Percentiles rank a stretch among this genome's conserved stretches.
These are phyloP conservation scores for Ceyx melanurus DNA, from an alignment of 2,113 vertebrate genomes.

Conservation along the genomic window DNA sequence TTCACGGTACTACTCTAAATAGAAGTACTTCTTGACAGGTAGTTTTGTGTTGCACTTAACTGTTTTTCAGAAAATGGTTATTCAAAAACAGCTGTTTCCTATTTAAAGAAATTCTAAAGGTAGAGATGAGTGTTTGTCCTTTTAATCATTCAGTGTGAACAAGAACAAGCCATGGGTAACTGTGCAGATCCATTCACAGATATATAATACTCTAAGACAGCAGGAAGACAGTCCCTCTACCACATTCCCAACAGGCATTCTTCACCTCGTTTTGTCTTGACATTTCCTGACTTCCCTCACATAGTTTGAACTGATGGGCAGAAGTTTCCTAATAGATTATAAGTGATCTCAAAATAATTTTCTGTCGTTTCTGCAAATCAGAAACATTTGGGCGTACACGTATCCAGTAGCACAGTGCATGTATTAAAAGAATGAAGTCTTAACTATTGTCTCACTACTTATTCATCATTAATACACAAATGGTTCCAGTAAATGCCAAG, in stretches of 20 bases:
- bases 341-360: neutral
- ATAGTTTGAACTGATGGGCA: neutral
- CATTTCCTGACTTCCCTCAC: neutral
- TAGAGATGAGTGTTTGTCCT: neutral
- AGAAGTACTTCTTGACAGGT: neutral
- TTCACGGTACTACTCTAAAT: neutral
- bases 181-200: neutral
- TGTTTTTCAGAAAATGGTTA: neutral
- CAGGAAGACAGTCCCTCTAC: neutral
- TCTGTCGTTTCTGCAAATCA: neutral
- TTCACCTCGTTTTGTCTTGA: neutral
- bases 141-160: neutral
- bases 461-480: neutral
- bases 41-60: neutral
- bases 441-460: neutral
- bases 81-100: neutral
- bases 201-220: rapidly evolving
- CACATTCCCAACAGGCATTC: neutral
- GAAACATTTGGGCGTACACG: neutral
- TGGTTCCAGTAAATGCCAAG: neutral
- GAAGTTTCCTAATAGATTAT: neutral
- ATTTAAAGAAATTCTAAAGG: neutral
- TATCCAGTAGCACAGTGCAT: neutral
- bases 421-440: neutral
- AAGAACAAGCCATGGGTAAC: neutral